Conservation (phyloP, 2,113 vertebrate genomes). For the Garra rufa region DNA sequence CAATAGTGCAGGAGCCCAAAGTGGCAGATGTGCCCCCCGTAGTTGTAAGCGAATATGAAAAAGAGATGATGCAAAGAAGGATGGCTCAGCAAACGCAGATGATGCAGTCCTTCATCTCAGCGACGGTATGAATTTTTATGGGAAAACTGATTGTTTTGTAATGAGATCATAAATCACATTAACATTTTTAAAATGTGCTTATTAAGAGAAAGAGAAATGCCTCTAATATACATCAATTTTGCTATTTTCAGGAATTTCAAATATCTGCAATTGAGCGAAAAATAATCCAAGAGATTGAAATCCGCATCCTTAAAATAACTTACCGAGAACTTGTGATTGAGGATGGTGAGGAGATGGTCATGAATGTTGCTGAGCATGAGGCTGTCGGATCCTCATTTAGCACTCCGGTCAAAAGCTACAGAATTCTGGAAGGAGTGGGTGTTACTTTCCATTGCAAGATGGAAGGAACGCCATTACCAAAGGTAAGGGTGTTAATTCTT, state of each 20-base stretch:
- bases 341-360: conserved; percentile 88
- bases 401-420: conserved; percentile 90
- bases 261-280: conserved; percentile 95
- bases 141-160: too few species aligned
- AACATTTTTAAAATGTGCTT: too few species aligned
- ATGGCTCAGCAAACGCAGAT: conserved; percentile 85
- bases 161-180: background rate
- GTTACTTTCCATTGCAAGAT: conserved; percentile 96
- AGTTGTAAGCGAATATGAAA: conserved; percentile 84
- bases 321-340: conserved; percentile 90
- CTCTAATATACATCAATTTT: too few species aligned
- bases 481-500: conserved; percentile 77
- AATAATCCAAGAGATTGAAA: conserved; percentile 96
- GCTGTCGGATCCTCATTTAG: conserved; percentile 86
- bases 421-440: conserved; percentile 91
- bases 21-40: conserved; percentile 82
- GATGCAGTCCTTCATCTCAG: conserved; percentile 85
- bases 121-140: conserved; percentile 79
- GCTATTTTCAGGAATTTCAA: conserved; percentile 84
- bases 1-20: conserved; percentile 85
- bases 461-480: conserved; percentile 89
- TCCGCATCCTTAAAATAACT: conserved; percentile 92
- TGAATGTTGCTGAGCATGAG: conserved; percentile 85
- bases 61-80: conserved; percentile 86
- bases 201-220: too few species aligned